Base-by-base conservation (phyloP, 2,797 vertebrate species). In the Lepus oiostolus region DNA sequence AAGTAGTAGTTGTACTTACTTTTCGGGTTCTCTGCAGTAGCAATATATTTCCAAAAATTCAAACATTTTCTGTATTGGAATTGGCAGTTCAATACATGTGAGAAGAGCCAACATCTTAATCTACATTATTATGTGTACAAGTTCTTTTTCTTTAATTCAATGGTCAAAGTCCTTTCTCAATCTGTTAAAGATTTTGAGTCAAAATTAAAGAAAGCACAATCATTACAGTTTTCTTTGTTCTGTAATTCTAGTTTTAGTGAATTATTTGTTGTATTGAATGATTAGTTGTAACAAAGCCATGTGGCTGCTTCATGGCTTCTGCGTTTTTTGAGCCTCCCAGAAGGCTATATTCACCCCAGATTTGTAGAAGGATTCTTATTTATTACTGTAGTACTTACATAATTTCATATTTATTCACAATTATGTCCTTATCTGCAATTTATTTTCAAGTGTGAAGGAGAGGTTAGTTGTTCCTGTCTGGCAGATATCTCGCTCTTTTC, bases 391-490 rank as follows among this genome's bases (percentile, higher is more conserved):
- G 14, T 47, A 50, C 9, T 75, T 82, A 3, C 12, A 63, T 10
- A 76, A 17, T 71, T 93, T 72, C 10, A 54, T 22, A 81, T 60
- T 81, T n/a, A 38, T 82, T 93, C 22, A 14, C 16, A 11, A 30
- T n/a, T 62, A 28, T 65, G 5, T 52, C 60, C 38, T 83, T 84
- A 60, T 72, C 12, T 58, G 8, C 28, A 72, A 35, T 87, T 71
- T 86, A 42, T 30, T 70, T 72, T 85, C 47, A 86, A 93, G 16
- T 82, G 8, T 91, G 26, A 93, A 8, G 42, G 68, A 76, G 21
- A 86, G 8, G 38, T 35, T 63, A 22, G 52, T 91, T 81, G 19
- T 65, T 89, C 28, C 5, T 75, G 6, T 22, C n/a, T 89, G 82
- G 19, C 2, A 71, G 14, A n/a, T 74, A 30, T 16, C 54, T 35